Base-by-base conservation (phyloP, 2,888 invertebrate genomes). In the Noctuana brunneofusca region DNA sequence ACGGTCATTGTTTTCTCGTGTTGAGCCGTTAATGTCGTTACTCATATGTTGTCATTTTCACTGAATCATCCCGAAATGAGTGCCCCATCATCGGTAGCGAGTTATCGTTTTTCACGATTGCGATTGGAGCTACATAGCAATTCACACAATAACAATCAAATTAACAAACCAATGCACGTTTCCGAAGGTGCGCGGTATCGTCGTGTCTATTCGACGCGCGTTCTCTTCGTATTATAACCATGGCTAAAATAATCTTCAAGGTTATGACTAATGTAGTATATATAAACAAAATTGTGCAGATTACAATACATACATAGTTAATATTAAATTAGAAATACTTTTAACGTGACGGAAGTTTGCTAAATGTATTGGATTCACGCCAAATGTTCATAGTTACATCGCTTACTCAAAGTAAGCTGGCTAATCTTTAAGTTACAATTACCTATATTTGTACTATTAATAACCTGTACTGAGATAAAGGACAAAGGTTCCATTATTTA, bases 141-240 rank as follows among this genome's bases (percentile, higher is more conserved):
- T 62, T 56, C 62, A 50, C 55, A 55, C 62, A 55, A 50, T 41
- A 62, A 62, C 41, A 56, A 62, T 62, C 38, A 48, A 67, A 71
- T 73, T 75, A 72, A 69, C 65, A 65, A 74, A 64, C 62, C 76
- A 64, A 56, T 63, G 69, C 76, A 77, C 76, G 75, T 75, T 64
- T 59, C 64, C 55, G 54, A 62, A 64, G 65, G 67, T 65, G 67
- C 67, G 67, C 57, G 58, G 66, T 48, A 48, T 24, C 43, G 18
- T 65, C 66, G 57, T 66, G 68, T 68, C 69, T 69, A 71, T 69
- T 67, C 69, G 68, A 65, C 59, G 65, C 55, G 68, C 68, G 68
- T 68, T 69, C 65, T 65, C 65, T 63, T 67, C 65, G 59, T 63
- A 55, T 53, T 50, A 63, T 64, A 27, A 35, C 65, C 58, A 56